Evolutionary conservation across 2,113 vertebrate genomes (phyloP).

Genomic region (Apteryx mantelli): DNA sequence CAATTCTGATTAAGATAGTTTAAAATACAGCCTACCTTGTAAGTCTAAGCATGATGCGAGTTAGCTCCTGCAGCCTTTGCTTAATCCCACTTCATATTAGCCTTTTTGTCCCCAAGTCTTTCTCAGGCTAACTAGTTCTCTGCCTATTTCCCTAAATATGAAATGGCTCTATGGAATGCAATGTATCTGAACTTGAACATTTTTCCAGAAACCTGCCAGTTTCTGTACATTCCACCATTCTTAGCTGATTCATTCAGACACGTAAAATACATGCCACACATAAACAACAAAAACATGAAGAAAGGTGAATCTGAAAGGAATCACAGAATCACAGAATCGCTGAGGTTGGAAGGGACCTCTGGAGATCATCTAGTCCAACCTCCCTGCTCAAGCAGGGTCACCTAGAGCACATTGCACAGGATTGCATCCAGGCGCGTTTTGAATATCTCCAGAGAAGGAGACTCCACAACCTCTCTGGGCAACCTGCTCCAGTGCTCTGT

Average conservation of each 20-base stretch:
- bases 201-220: neutral
- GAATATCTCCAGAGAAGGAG: no score
- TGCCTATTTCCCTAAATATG: neutral
- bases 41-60: neutral
- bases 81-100: slow-evolving; percentile 28
- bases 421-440: no score
- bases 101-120: neutral
- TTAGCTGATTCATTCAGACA: neutral
- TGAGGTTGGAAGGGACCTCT: no score
- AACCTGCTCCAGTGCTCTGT: no score
- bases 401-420: no score
- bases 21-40: neutral
- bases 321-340: no score
- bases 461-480: no score
- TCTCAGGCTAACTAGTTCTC: neutral
- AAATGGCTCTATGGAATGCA: neutral
- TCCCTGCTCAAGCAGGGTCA: no score
- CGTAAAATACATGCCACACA: neutral
- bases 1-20: slow-evolving; percentile 5
- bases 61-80: neutral
- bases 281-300: neutral
- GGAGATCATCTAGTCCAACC: no score
- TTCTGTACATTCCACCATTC: neutral
- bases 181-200: neutral
- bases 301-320: neutral